phyloP scores from a whole-genome alignment of 1,140 invertebrate genomes.

The Agraylea sexmaculata region DNA sequence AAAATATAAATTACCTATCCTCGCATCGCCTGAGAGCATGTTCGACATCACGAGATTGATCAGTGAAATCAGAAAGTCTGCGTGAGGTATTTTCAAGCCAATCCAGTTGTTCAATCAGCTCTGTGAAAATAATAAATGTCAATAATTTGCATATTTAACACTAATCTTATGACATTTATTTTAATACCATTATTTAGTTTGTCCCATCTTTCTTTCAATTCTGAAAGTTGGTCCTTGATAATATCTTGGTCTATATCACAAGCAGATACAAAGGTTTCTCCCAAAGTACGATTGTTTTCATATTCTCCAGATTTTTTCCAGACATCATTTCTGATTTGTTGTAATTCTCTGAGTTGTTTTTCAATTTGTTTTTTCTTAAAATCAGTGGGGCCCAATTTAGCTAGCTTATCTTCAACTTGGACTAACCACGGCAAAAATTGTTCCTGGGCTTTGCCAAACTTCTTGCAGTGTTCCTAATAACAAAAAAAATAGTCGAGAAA shows the following conservation, averaged over 20 bases:
- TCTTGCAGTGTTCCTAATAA: constrained; percentile 71
- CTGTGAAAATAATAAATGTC: constrained; percentile 22
- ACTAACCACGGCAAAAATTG: constrained; percentile 79
- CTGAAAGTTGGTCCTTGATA: constrained; percentile 67
- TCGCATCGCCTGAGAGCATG: constrained; percentile 76
- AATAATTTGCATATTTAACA: no score
- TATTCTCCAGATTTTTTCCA: constrained; percentile 85
- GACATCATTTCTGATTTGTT: constrained; percentile 82
- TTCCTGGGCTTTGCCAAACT: constrained; percentile 75
- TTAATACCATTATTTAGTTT: constrained; percentile 65
- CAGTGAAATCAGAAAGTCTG: constrained; percentile 73
- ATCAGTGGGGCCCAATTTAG: constrained; percentile 62
- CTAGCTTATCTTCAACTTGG: constrained; percentile 75
- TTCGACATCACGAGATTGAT: constrained; percentile 70
- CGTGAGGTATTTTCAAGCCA: constrained; percentile 72
- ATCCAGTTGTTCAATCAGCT: constrained; percentile 50
- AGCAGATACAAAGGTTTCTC: constrained; percentile 71
- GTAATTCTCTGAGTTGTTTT: constrained; percentile 79
- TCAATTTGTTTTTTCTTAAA: constrained; percentile 80
- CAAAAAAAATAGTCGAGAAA: background rate
- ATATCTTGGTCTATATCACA: constrained; percentile 86
- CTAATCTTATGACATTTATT: background rate
- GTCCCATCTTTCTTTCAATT: constrained; percentile 81
- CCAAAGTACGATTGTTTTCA: constrained; percentile 73
- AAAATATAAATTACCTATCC: constrained; percentile 42